Conservation (phyloP, 2,113 vertebrate genomes). For the Poeciliopsis prolifica region DNA sequence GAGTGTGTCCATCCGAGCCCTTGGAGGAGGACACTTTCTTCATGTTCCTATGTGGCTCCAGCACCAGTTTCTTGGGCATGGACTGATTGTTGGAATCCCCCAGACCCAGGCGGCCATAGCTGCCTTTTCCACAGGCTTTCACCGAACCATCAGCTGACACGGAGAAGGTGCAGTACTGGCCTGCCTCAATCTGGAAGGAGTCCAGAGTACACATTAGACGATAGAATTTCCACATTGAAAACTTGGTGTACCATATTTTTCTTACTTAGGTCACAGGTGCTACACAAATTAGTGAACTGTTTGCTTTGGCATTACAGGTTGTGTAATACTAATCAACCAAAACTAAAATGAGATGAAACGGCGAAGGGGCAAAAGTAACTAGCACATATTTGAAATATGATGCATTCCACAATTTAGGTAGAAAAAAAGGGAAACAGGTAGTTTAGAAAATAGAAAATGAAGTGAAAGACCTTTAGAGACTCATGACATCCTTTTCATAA, state of each 20-base stretch:
- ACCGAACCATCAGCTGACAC: constrained; percentile 82
- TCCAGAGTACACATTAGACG: not conserved
- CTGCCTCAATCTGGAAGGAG: constrained; percentile 80
- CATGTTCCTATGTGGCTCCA: constrained; percentile 82
- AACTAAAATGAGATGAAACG: no score
- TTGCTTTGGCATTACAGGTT: not conserved
- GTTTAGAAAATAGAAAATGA: no score
- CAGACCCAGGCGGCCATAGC: constrained; percentile 83
- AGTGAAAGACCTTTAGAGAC: no score
- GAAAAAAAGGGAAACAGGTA: no score
- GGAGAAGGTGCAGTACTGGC: constrained; percentile 85
- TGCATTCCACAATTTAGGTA: no score
- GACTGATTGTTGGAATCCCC: constrained; percentile 86
- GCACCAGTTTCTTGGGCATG: constrained; percentile 82
- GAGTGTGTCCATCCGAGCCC: constrained; percentile 83
- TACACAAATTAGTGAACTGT: not conserved
- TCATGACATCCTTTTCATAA: no score
- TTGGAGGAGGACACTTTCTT: constrained; percentile 84
- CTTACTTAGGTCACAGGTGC: not conserved
- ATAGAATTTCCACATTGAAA: not conserved
- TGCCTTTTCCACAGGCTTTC: constrained; percentile 85
- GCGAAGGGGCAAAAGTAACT: no score
- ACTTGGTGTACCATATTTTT: not conserved
- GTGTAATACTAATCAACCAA: not conserved
- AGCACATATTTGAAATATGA: no score